phyloP scores from a whole-genome alignment of 2,113 vertebrate species.

The Anoplopoma fimbria region DNA sequence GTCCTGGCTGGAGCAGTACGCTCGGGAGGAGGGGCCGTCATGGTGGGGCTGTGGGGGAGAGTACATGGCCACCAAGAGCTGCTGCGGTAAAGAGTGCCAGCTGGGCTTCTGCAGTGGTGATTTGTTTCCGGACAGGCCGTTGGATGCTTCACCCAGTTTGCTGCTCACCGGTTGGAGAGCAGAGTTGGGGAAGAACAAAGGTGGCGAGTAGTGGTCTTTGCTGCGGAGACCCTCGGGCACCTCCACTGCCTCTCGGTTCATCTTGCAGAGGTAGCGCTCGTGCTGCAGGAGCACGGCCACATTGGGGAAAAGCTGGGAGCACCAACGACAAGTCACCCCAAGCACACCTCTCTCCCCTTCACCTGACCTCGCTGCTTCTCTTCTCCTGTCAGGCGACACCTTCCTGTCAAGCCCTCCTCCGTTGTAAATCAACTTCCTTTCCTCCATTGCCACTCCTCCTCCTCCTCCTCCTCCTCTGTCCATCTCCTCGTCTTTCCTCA shows the following conservation, averaged over 20 bases:
- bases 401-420: slow-evolving; percentile 56
- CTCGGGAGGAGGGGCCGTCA: slow-evolving; percentile 43
- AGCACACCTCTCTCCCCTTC: slow-evolving; percentile 50
- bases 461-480: slow-evolving; percentile 45
- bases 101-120: slow-evolving; percentile 72
- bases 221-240: slow-evolving; percentile 46
- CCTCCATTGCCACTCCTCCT: slow-evolving; percentile 36
- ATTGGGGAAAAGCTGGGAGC: slow-evolving; percentile 81
- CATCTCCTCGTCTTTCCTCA: slow-evolving; percentile 56
- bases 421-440: slow-evolving; percentile 51
- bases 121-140: slow-evolving; percentile 71
- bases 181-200: slow-evolving; percentile 63
- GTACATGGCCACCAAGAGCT: slow-evolving; percentile 76
- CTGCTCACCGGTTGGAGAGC: slow-evolving; percentile 54
- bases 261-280: slow-evolving; percentile 81
- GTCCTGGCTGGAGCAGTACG: slow-evolving; percentile 71
- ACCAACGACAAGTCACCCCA: slow-evolving; percentile 77
- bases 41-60: slow-evolving; percentile 68
- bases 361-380: slow-evolving; percentile 26
- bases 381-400: slow-evolving; percentile 44
- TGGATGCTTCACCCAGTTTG: slow-evolving; percentile 55
- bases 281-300: slow-evolving; percentile 81
- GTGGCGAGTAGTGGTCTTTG: slow-evolving; percentile 51
- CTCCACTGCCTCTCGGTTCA: slow-evolving; percentile 68
- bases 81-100: slow-evolving; percentile 79